Conservation (phyloP, 2,888 invertebrate genomes). For the Rhaphigaster nebulosa region DNA sequence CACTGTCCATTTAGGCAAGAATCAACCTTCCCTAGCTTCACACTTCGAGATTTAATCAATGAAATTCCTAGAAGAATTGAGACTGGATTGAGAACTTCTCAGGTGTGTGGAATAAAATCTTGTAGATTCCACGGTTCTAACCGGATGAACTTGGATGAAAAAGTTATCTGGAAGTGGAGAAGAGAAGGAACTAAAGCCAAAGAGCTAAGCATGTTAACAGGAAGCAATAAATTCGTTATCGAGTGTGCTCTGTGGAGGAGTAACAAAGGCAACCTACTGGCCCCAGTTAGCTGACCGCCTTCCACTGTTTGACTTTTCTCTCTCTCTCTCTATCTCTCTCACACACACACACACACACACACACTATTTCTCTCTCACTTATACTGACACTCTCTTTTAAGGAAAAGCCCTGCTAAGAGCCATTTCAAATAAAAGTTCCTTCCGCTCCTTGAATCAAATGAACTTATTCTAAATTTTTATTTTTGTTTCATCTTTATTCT, state of each 20-base stretch:
- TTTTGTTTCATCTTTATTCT: too few relatives aligned
- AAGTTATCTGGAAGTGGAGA: background rate
- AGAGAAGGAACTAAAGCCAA: background rate
- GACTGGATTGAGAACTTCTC: background rate
- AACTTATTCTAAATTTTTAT: background rate
- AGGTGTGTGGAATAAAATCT: background rate
- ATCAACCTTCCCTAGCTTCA: too few relatives aligned
- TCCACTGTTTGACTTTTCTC: constrained; percentile 1
- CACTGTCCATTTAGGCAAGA: too few relatives aligned
- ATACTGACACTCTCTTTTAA: background rate
- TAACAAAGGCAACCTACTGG: background rate
- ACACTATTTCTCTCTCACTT: background rate
- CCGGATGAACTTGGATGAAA: background rate
- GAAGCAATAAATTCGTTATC: constrained; percentile 24
- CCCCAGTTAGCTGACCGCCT: background rate
- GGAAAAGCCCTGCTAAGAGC: background rate
- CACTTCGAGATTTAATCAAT: background rate
- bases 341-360: background rate
- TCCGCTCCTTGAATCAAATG: background rate
- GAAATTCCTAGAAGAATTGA: background rate
- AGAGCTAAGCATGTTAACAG: background rate
- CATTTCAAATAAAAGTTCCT: background rate
- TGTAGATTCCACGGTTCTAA: background rate
- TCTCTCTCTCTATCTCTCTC: background rate
- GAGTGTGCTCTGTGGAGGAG: too few relatives aligned